Percentiles rank a stretch among this genome's conserved stretches.
Conservation (phyloP, 2,888 invertebrate genomes). For the Craniophora ligustri region DNA sequence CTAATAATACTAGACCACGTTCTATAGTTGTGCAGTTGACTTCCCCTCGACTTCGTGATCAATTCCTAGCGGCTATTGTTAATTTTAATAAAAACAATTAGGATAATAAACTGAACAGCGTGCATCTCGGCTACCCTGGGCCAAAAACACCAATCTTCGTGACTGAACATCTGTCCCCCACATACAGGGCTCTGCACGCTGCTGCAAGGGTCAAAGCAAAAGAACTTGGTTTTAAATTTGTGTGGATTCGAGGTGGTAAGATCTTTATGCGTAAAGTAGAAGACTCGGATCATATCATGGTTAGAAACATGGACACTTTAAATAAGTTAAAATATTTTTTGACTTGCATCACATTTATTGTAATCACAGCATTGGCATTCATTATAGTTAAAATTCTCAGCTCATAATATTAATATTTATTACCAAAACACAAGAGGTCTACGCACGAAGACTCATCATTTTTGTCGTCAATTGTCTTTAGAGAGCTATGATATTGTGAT, state of each 20-base stretch:
- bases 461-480: not conserved
- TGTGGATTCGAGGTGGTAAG: not conserved
- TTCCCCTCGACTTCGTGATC: slow-evolving; percentile 1
- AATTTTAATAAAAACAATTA: not conserved
- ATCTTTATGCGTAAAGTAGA: slow-evolving; percentile 1
- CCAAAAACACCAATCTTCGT: not conserved
- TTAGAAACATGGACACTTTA: not conserved
- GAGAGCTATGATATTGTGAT: not conserved
- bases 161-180: not conserved
- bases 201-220: slow-evolving; percentile 1
- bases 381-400: not conserved
- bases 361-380: not conserved
- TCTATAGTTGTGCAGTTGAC: slow-evolving; percentile 2
- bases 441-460: not conserved
- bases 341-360: not conserved
- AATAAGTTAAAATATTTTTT: not conserved
- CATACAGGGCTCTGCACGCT: not conserved
- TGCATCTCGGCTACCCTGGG: not conserved
- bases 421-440: not conserved
- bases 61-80: not conserved
- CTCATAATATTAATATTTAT: not conserved
- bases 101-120: slow-evolving; percentile 1
- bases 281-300: not conserved
- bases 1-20: not conserved
- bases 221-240: not conserved